Base-by-base conservation (phyloP, 1,140 invertebrate genomes). In the Drosophila cardini region DNA sequence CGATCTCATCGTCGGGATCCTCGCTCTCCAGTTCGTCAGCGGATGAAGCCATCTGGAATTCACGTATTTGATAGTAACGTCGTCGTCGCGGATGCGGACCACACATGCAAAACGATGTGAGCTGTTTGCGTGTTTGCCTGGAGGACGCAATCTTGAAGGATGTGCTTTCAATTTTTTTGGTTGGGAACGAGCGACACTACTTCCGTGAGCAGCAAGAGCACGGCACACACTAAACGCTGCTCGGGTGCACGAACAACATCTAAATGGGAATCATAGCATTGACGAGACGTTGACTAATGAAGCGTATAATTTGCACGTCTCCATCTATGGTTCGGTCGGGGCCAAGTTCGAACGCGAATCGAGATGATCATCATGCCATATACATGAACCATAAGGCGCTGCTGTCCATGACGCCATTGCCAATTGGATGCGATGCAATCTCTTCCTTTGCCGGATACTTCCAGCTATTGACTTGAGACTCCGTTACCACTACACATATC, bases 81-180 rank as follows among this genome's bases (percentile, higher is more conserved):
- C 86, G 57, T 18, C 78, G 74, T 52, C 80, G 73, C 45, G 74
- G 76, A 80, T 90, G 76, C 15, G 90, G 83, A 64, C 86, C 80
- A 70, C 86, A 91, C 79, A 91, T 90, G 63, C 86, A 90, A 57
- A 91, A 86, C 40, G 90, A 91, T 63, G 90, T 91, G 40, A 86
- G 80, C 71, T 89, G 70, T 63, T 91, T 91, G 70, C 71, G 70
- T 9, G 67, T 68, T 70, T 53, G 68, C 79, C 62, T 90, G 58
- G 76, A 78, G 63, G 90, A 83, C 73, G 90, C 90, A 86, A 91
- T 91, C 78, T 91, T 91, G 90, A 76, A 57, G 46, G 72, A 67
- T 76, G 58, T 75, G 21, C 21, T 26, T 26, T 26, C 5, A 0
- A 0, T 53, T 11, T 5, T 11, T 45, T 18, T 26, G 2, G 2